Conservation (phyloP, 2,888 invertebrate species). For the Drosophila austrosaltans region DNA sequence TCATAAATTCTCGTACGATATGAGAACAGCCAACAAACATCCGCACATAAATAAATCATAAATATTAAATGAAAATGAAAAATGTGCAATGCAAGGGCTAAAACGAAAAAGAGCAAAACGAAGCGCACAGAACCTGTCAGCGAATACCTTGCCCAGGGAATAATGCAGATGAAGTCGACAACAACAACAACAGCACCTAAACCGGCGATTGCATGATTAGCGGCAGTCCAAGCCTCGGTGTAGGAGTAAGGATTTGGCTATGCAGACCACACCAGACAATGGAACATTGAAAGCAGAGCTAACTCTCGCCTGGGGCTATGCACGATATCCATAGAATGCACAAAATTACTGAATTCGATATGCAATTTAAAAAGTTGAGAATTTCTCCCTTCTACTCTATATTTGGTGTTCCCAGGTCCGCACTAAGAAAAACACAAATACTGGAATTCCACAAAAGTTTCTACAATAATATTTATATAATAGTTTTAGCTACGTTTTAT, state of each 20-base stretch:
- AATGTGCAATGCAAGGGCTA: slow-evolving; percentile 40
- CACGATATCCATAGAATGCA: slow-evolving; percentile 66
- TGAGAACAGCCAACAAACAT: slow-evolving; percentile 76
- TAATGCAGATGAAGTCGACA: slow-evolving; percentile 46
- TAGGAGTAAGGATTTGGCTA: slow-evolving; percentile 3
- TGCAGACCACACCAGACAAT: slow-evolving; percentile 18
- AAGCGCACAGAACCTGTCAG: slow-evolving; percentile 9
- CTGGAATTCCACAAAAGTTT: background rate
- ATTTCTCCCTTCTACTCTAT: background rate
- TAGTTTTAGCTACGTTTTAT: too few relatives aligned
- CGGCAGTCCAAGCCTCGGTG: slow-evolving; percentile 51
- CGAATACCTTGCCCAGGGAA: slow-evolving; percentile 29
- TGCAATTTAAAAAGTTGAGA: slow-evolving; percentile 67
- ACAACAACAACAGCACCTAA: slow-evolving; percentile 49
- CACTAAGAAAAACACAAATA: background rate
- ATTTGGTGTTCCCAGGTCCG: background rate
- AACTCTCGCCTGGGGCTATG: slow-evolving; percentile 52
- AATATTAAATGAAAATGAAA: slow-evolving; percentile 79
- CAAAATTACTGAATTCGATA: slow-evolving; percentile 75
- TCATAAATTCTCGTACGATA: slow-evolving; percentile 74
- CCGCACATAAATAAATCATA: slow-evolving; percentile 79
- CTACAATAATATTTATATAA: too few relatives aligned
- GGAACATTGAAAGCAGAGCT: slow-evolving; percentile 12
- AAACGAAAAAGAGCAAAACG: background rate
- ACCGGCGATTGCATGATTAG: slow-evolving; percentile 74